phyloP scores from a whole-genome alignment of 2,797 vertebrate species.

The Allobates femoralis region DNA sequence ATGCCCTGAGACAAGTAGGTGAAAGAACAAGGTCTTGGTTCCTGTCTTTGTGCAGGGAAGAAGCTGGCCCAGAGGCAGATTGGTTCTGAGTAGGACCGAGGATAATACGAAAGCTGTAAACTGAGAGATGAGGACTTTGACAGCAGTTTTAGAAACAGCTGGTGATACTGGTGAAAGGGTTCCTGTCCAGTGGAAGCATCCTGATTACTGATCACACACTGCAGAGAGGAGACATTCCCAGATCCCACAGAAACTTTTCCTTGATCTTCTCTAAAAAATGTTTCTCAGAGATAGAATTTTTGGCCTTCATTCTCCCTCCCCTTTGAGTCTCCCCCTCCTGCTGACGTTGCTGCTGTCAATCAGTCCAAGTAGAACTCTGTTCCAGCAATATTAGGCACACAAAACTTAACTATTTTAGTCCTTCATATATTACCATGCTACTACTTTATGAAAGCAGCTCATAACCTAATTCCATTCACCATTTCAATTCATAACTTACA shows the following conservation, averaged over 20 bases:
- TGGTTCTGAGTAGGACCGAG: slow-evolving; percentile 20
- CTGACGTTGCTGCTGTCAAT: slow-evolving; percentile 84
- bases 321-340: slow-evolving; percentile 71
- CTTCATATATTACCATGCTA: slow-evolving; percentile 38
- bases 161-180: slow-evolving; percentile 10
- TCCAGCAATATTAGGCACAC: slow-evolving; percentile 66
- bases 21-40: not conserved
- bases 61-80: slow-evolving; percentile 19
- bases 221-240: slow-evolving; percentile 68
- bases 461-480: slow-evolving; percentile 18
- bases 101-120: slow-evolving; percentile 12
- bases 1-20: slow-evolving; percentile 47
- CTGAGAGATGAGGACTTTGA: slow-evolving; percentile 28
- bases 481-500: slow-evolving; percentile 36
- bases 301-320: slow-evolving; percentile 76
- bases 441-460: slow-evolving; percentile 32
- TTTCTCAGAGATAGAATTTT: slow-evolving; percentile 77
- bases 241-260: slow-evolving; percentile 73
- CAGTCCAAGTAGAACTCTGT: slow-evolving; percentile 67
- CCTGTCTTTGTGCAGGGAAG: not conserved
- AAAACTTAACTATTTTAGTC: slow-evolving; percentile 59
- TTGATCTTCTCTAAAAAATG: slow-evolving; percentile 74
- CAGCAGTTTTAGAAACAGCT: slow-evolving; percentile 37
- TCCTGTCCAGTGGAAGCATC: slow-evolving; percentile 41
- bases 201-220: slow-evolving; percentile 36